These are phyloP conservation scores for Paraplagusia blochii DNA, from an alignment of 2,113 vertebrate genomes.

Conservation along the genomic window DNA sequence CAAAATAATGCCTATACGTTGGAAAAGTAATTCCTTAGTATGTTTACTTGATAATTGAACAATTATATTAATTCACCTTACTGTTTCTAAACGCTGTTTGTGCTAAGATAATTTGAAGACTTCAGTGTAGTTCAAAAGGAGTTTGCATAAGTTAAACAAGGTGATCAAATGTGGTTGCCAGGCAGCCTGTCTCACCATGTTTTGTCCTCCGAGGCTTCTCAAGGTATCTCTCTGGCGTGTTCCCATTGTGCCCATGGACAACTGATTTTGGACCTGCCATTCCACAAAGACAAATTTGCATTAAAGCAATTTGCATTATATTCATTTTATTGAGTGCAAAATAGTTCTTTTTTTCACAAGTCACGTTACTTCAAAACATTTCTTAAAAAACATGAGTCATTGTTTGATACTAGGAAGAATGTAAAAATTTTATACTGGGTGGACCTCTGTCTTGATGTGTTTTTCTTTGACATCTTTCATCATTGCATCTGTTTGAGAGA, in stretches of 20 bases:
- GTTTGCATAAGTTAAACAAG: too few relatives aligned
- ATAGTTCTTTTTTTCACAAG: not conserved
- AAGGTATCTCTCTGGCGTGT: not conserved
- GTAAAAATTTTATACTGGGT: not conserved
- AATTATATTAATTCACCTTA: too few relatives aligned
- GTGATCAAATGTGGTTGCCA: not conserved
- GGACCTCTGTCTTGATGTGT: not conserved
- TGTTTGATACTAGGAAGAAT: not conserved
- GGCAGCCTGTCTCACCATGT: slow-evolving; percentile 37
- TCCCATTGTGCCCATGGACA: not conserved
- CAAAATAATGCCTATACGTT: too few relatives aligned
- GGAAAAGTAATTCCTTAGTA: too few relatives aligned
- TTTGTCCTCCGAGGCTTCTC: not conserved
- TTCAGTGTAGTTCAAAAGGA: too few relatives aligned
- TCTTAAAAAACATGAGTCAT: not conserved
- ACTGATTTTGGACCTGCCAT: not conserved
- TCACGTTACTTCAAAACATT: not conserved
- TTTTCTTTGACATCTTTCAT: accelerated
- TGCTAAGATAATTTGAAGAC: too few relatives aligned
- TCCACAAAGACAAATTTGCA: not conserved
- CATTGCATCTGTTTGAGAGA: not conserved
- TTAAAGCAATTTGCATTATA: too few relatives aligned
- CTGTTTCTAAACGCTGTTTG: too few relatives aligned
- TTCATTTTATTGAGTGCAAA: too few relatives aligned
- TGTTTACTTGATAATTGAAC: too few relatives aligned